phyloP scores from a whole-genome alignment of 2,888 invertebrate species.

The Marronus borbonicus region DNA sequence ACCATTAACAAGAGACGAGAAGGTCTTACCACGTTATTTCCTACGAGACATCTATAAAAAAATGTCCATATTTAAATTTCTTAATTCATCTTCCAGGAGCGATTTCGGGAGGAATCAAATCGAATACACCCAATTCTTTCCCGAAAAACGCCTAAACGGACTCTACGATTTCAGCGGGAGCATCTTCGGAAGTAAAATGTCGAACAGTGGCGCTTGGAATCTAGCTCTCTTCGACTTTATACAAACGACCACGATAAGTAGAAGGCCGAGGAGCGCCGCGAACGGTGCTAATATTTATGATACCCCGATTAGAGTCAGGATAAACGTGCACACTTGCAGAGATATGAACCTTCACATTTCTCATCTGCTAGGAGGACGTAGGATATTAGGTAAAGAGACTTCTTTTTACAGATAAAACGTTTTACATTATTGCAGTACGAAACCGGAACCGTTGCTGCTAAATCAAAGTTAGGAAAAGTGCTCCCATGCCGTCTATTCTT shows the following conservation, averaged over 20 bases:
- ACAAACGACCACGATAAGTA: slow-evolving; percentile 78
- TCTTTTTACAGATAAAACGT: not conserved
- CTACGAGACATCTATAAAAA: too few relatives aligned
- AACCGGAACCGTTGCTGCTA: too few relatives aligned
- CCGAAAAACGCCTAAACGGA: slow-evolving; percentile 83
- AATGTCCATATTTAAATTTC: not conserved
- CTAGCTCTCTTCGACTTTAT: slow-evolving; percentile 79
- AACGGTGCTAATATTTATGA: slow-evolving; percentile 60
- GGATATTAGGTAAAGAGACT: slow-evolving; percentile 74
- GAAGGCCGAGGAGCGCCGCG: slow-evolving; percentile 70
- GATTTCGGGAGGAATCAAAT: slow-evolving; percentile 78
- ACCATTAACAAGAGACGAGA: too few relatives aligned
- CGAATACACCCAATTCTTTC: slow-evolving; percentile 86
- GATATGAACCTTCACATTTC: slow-evolving; percentile 85
- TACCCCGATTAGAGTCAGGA: slow-evolving; percentile 75
- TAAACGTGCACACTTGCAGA: slow-evolving; percentile 83
- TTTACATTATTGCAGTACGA: too few relatives aligned
- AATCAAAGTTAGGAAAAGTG: too few relatives aligned
- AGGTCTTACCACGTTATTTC: too few relatives aligned
- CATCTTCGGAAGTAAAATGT: slow-evolving; percentile 76
- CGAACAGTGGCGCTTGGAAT: slow-evolving; percentile 82
- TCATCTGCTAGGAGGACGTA: slow-evolving; percentile 80
- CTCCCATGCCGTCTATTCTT: too few relatives aligned
- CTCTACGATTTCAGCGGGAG: slow-evolving; percentile 78
- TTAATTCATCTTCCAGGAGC: slow-evolving; percentile 71